Conservation (phyloP, 2,113 vertebrate genomes). For the Plectropomus leopardus region DNA sequence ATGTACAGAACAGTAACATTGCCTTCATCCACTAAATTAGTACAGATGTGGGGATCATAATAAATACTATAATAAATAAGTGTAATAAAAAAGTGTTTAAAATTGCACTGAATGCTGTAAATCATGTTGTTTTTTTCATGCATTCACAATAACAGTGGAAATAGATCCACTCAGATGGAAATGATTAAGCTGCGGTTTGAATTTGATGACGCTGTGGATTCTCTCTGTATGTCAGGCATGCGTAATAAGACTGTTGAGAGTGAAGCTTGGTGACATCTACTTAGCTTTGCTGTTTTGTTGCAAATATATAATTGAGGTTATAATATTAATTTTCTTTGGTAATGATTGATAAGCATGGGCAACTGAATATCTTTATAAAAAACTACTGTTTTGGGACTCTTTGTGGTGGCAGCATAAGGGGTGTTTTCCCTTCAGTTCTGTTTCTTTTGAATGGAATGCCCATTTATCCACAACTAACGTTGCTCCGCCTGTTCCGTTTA, state of each 20-base stretch:
- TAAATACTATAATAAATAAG: too few relatives aligned
- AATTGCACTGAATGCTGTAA: neutral
- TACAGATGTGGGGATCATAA: neutral
- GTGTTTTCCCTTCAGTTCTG: slow-evolving; percentile 51
- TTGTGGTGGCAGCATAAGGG: neutral
- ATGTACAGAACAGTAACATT: neutral
- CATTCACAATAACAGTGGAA: slow-evolving; percentile 43
- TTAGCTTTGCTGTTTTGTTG: neutral
- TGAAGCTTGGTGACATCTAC: neutral
- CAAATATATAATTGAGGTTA: neutral
- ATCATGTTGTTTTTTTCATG: neutral
- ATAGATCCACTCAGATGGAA: slow-evolving; percentile 2
- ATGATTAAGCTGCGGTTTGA: slow-evolving; percentile 34
- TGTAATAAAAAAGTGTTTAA: neutral
- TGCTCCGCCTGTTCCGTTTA: neutral
- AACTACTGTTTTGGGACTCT: neutral
- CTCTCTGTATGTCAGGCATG: slow-evolving; percentile 21
- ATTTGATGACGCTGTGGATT: slow-evolving; percentile 49
- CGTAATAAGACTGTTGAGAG: neutral
- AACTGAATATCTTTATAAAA: neutral
- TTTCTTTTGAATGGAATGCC: slow-evolving; percentile 37
- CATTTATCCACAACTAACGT: neutral
- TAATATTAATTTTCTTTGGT: neutral
- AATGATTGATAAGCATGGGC: neutral
- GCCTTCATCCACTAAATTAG: neutral